Evolutionary conservation across 2,113 vertebrate genomes (phyloP).

Genomic region (Nymphicus hollandicus): DNA sequence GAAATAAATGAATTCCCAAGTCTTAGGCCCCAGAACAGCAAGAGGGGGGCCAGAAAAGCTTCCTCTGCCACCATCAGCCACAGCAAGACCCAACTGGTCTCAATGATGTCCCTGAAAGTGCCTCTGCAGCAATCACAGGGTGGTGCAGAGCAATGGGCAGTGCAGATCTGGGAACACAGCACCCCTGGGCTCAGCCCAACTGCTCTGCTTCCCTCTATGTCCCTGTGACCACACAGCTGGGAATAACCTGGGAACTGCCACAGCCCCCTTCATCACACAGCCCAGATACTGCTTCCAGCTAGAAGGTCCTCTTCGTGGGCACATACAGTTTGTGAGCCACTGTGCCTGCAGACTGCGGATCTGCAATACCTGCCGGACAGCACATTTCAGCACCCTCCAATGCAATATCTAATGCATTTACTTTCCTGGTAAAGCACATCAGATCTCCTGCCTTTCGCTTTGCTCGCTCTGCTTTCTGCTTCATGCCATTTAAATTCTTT

Average conservation of each 20-base stretch:
- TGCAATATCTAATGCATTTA: not conserved
- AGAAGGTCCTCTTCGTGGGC: not conserved
- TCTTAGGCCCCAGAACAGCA: too few species aligned
- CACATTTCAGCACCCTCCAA: fast-evolving
- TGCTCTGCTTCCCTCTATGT: not conserved
- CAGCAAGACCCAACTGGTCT: not conserved
- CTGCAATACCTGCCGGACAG: not conserved
- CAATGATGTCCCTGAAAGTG: fast-evolving
- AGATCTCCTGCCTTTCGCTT: not conserved
- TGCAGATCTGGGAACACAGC: fast-evolving
- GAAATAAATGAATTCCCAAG: too few species aligned
- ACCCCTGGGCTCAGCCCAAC: fast-evolving
- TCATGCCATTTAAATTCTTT: not conserved
- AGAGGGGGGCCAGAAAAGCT: too few species aligned
- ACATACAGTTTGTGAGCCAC: not conserved
- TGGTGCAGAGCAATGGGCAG: not conserved
- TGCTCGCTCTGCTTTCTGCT: not conserved
- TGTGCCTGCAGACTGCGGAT: not conserved
- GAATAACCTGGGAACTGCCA: fast-evolving
- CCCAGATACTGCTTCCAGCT: not conserved
- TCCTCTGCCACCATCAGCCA: not conserved
- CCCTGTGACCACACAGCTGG: fast-evolving
- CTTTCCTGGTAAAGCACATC: not conserved
- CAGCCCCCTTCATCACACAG: not conserved
- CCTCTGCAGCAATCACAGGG: not conserved